These are phyloP conservation scores for Empis stercorea DNA, from an alignment of 2,888 invertebrate species.

Conservation along the genomic window DNA sequence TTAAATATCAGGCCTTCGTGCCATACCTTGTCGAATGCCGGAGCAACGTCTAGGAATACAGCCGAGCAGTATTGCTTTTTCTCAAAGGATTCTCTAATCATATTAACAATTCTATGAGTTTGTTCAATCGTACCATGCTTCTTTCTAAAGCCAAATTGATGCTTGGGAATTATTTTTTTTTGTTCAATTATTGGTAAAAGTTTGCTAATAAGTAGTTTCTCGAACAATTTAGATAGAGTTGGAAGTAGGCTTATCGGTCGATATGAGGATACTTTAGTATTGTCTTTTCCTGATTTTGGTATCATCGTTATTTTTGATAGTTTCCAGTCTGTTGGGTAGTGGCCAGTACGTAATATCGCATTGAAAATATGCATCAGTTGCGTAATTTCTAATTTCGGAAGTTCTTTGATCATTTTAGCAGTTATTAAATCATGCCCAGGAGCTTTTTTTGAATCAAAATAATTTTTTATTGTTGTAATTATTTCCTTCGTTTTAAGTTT, in stretches of 20 bases:
- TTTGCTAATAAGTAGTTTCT: too few relatives aligned
- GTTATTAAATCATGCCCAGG: neutral
- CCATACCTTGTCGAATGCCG: neutral
- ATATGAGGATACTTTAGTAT: neutral
- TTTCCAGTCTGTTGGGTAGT: too few relatives aligned
- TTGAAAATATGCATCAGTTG: neutral
- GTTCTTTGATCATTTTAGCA: neutral
- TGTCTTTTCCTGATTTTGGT: conserved; percentile 4
- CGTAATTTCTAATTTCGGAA: neutral
- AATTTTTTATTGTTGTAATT: too few relatives aligned
- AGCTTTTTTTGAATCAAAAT: neutral
- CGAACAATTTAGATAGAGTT: too few relatives aligned
- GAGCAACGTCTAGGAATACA: neutral
- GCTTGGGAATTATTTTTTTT: too few relatives aligned
- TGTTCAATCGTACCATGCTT: too few relatives aligned
- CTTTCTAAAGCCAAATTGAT: too few relatives aligned
- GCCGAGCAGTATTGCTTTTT: neutral
- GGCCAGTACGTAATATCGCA: too few relatives aligned
- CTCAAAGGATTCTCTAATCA: neutral
- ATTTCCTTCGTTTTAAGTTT: too few relatives aligned
- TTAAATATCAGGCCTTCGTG: neutral
- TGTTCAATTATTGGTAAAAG: too few relatives aligned
- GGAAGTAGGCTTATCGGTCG: conserved; percentile 1
- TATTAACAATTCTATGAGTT: neutral
- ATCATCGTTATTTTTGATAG: conserved; percentile 1